phyloP scores from a whole-genome alignment of 1,140 invertebrate genomes.

The Atta texana region DNA sequence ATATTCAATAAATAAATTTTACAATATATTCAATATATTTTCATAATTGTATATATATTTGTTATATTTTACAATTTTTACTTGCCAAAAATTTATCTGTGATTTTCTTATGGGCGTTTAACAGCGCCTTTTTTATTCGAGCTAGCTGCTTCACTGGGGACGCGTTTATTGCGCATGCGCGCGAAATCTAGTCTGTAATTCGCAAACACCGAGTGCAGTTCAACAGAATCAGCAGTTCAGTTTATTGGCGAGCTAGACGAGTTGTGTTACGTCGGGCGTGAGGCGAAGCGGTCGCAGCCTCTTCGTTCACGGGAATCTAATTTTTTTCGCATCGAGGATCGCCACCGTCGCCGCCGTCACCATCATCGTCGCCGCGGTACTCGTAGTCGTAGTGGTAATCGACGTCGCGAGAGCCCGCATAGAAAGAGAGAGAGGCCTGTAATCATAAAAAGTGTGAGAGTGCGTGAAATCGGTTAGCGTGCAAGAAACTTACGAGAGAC shows the following conservation, averaged over 20 bases:
- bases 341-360: background rate
- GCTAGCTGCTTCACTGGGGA: background rate
- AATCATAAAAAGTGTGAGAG: slow-evolving; percentile 72
- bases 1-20: background rate
- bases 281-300: slow-evolving; percentile 45
- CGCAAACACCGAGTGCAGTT: slow-evolving; percentile 1
- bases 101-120: too few species aligned
- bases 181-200: background rate
- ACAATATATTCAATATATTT: background rate
- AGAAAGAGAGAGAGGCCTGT: slow-evolving; percentile 27
- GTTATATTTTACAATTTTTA: background rate
- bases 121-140: background rate
- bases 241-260: slow-evolving; percentile 61
- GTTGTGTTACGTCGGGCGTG: slow-evolving; percentile 67
- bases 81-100: background rate
- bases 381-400: slow-evolving; percentile 6
- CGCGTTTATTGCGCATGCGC: slow-evolving; percentile 24
- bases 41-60: too few species aligned
- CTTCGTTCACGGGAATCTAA: slow-evolving; percentile 46
- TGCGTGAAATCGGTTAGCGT: slow-evolving; percentile 73
- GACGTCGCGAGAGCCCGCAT: slow-evolving; percentile 3
- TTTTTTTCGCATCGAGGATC: slow-evolving; percentile 5
- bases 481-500: background rate
- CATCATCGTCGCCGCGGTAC: background rate
- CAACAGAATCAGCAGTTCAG: background rate